Evolutionary conservation across 2,797 vertebrate genomes (phyloP), one percentile per base, ranked within the genome.

Genomic region (Falco columbarius): DNA sequence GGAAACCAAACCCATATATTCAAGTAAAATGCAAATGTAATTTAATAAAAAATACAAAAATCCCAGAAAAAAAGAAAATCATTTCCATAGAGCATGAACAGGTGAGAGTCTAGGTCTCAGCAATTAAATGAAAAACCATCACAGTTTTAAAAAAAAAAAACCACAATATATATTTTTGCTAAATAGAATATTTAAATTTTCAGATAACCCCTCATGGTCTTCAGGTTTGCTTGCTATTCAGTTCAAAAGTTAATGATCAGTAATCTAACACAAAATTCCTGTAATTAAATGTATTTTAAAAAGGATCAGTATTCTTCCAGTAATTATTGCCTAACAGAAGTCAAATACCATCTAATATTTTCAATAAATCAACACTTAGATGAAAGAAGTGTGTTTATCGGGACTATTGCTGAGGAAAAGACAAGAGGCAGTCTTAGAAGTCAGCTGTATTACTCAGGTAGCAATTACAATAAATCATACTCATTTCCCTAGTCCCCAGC

Each of bases 41-140:
- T 75, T 36, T 59, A 30, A 47, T 42, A 58, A 68, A 74, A 38
- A 30, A 5, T 16, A 49, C 58, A 14, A 76, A 87, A 73, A 82
- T 10, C 21, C 13, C 18, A 24, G 13, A 3, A 9, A n/a, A 8
- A 73, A 88, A 62, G 42, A 46, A 4, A 24, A 20, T 1, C 0
- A n/a, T 59, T 90, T 80, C 32, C 4, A 0, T 32, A 73, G 8
- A 67, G 6, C 12, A 68, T 5, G 7, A 79, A 84, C 1, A 68
- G 8, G 8, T 14, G 5, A 38, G 16, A 51, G 3, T 23, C 54
- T 62, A 54, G 11, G 7, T 32, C 29, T 36, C 20, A 84, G 10
- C 7, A 74, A 74, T 3, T 56, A 44, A 71, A 0, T 44, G 14
- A 81, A 93, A 56, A 0, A 32, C 12, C 47, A 62, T 17, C 24